These are phyloP conservation scores for Ptilorrhoa leucosticta DNA, from an alignment of 2,113 vertebrate genomes.

Conservation along the genomic window DNA sequence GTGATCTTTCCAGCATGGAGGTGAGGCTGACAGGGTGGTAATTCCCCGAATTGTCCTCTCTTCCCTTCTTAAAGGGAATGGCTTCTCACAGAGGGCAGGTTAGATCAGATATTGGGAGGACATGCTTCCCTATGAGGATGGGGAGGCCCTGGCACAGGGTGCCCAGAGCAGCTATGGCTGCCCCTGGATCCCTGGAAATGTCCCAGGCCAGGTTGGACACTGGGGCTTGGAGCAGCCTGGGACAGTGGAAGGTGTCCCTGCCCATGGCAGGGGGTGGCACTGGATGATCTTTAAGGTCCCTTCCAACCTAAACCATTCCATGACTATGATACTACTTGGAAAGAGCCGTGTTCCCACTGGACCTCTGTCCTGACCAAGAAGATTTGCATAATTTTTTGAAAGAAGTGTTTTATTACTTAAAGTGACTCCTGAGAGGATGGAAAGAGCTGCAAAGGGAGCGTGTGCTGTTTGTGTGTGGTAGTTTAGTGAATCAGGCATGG, in stretches of 20 bases:
- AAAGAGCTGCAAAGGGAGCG: not conserved
- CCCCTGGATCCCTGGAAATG: not conserved
- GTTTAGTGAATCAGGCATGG: not conserved
- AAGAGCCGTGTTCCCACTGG: not conserved
- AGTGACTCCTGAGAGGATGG: not conserved
- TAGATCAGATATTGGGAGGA: not conserved
- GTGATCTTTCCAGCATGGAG: rapidly evolving
- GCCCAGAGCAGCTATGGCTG: not conserved
- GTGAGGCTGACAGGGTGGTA: not conserved
- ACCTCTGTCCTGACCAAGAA: not conserved
- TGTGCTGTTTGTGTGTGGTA: not conserved
- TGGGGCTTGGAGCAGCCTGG: not conserved
- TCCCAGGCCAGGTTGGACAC: rapidly evolving
- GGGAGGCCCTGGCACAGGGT: not conserved
- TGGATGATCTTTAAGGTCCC: rapidly evolving
- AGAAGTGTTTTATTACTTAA: not conserved
- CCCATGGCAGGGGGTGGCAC: not conserved
- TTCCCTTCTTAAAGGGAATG: no score
- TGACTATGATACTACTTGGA: not conserved
- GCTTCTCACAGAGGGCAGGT: not conserved
- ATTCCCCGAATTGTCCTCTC: not conserved
- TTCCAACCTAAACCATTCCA: not conserved
- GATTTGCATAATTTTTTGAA: not conserved
- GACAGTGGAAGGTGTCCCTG: not conserved
- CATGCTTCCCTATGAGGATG: rapidly evolving